Evolutionary conservation across 2,797 vertebrate species (phyloP).

Genomic region (Pogoniulus pusillus): DNA sequence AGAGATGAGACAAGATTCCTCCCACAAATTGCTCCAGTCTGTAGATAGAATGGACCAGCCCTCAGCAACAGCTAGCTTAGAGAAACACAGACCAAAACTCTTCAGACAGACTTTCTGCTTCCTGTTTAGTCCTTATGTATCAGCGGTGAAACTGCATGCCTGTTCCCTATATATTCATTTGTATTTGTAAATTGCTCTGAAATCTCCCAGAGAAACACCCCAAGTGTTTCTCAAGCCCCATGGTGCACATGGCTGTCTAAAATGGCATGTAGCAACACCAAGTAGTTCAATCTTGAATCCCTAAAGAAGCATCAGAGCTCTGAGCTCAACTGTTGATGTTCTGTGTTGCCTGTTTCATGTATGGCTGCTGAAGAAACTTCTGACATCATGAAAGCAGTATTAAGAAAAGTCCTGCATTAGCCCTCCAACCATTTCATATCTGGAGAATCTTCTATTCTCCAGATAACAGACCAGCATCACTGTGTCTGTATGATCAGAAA

Average conservation of each 20-base stretch:
- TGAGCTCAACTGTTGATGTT: background rate
- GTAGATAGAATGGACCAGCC: background rate
- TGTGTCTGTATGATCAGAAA: background rate
- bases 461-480: background rate
- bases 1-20: background rate
- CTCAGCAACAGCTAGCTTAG: background rate
- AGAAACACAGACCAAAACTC: background rate
- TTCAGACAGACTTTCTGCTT: background rate
- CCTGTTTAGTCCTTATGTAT: background rate
- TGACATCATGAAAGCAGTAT: accelerated
- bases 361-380: background rate
- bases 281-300: background rate
- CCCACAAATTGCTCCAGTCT: background rate
- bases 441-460: background rate
- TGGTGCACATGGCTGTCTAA: background rate
- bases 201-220: background rate
- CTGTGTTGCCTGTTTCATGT: accelerated
- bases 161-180: background rate
- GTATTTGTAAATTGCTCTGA: background rate
- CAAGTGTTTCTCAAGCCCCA: background rate
- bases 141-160: background rate
- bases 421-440: background rate
- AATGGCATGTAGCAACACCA: background rate
- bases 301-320: background rate
- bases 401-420: background rate